phyloP scores from a whole-genome alignment of 2,113 vertebrate genomes.

The Balaenoptera acutorostrata region DNA sequence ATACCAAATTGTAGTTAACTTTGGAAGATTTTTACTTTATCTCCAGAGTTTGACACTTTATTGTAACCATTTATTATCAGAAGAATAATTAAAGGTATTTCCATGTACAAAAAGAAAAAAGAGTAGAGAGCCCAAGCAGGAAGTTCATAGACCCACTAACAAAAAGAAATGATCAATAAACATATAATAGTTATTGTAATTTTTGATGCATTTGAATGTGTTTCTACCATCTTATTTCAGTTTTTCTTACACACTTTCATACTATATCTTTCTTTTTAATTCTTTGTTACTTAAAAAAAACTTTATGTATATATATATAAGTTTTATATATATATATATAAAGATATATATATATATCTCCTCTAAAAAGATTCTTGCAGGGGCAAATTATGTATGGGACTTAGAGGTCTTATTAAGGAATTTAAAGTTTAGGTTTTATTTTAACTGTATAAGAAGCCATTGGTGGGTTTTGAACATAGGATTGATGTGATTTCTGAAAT shows the following conservation, averaged over 20 bases:
- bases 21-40: not conserved
- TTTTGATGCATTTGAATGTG: not conserved
- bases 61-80: not conserved
- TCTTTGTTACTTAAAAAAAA: not conserved
- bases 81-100: not conserved
- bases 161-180: not conserved
- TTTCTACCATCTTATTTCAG: not conserved
- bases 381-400: not conserved
- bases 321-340: too few species aligned
- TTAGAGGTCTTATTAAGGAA: not conserved
- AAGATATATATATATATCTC: not conserved
- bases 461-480: not conserved
- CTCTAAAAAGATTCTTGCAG: not conserved
- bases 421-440: not conserved
- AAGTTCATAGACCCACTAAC: not conserved
- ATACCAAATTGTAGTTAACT: not conserved
- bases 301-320: not conserved
- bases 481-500: constrained; percentile 6
- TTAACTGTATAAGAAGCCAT: not conserved
- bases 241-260: not conserved
- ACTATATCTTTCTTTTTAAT: not conserved
- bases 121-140: not conserved
- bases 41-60: not conserved
- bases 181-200: not conserved
- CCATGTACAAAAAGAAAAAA: not conserved